Conservation (phyloP, 2,888 invertebrate species). For the Beris chalybata region DNA sequence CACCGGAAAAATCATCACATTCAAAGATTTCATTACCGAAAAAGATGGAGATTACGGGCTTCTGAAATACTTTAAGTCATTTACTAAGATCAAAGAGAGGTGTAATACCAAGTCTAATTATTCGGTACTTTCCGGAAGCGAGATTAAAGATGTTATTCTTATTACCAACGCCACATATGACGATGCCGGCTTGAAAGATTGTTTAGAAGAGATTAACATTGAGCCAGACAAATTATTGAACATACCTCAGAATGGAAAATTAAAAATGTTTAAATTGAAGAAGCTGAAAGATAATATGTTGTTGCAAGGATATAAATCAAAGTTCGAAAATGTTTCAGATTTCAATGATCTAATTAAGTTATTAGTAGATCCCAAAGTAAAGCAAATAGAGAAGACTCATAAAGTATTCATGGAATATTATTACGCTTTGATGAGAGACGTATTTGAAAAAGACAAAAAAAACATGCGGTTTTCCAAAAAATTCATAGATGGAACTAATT, state of each 20-base stretch:
- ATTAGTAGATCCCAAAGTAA: background rate
- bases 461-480: background rate
- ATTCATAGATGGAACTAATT: background rate
- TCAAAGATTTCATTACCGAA: background rate
- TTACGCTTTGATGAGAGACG: conserved; percentile 2
- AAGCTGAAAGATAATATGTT: too few relatives aligned
- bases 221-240: background rate
- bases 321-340: conserved; percentile 8
- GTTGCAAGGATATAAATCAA: background rate
- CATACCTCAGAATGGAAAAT: too few relatives aligned
- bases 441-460: background rate
- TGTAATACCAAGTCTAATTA: conserved; percentile 3
- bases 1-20: too few relatives aligned
- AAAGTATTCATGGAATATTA: background rate
- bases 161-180: conserved; percentile 4
- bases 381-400: background rate
- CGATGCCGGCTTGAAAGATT: background rate
- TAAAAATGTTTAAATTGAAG: too few relatives aligned
- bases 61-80: conserved; percentile 23
- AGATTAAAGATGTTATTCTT: conserved; percentile 14
- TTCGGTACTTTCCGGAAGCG: conserved; percentile 4
- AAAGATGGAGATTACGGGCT: background rate
- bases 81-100: background rate
- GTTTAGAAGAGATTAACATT: background rate
- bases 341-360: background rate